phyloP scores from a whole-genome alignment of 2,888 invertebrate genomes.

The Habrosyne pyritoides region DNA sequence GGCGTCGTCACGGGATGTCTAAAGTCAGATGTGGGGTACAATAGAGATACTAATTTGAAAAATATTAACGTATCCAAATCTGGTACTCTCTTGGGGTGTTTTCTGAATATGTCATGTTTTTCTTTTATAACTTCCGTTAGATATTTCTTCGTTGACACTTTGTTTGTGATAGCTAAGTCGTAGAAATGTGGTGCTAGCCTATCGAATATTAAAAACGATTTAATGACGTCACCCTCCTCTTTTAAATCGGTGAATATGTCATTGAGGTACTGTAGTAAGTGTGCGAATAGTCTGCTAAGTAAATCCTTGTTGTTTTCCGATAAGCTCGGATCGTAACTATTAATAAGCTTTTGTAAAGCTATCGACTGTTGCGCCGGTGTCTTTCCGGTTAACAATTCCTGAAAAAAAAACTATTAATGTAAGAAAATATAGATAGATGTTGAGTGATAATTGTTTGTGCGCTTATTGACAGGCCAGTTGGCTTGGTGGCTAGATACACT shows the following conservation, averaged over 20 bases:
- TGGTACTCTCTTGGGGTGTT: slow-evolving; percentile 84
- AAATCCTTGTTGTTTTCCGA: slow-evolving; percentile 90
- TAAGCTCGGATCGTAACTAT: slow-evolving; percentile 93
- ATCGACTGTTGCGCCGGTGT: slow-evolving; percentile 86
- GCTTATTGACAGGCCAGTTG: no score
- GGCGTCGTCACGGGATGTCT: slow-evolving; percentile 95
- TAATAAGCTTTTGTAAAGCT: slow-evolving; percentile 92
- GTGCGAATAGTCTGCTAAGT: slow-evolving; percentile 88
- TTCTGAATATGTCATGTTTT: slow-evolving; percentile 86
- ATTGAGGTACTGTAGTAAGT: slow-evolving; percentile 90
- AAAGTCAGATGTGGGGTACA: slow-evolving; percentile 96
- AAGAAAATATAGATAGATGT: no score
- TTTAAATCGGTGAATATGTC: slow-evolving; percentile 80
- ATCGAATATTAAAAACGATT: slow-evolving; percentile 84
- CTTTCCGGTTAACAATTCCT: slow-evolving; percentile 84
- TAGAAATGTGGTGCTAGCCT: slow-evolving; percentile 83
- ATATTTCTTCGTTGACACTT: slow-evolving; percentile 86
- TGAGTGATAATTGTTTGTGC: no score
- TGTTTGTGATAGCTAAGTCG: slow-evolving; percentile 88
- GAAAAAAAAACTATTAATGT: slow-evolving; percentile 29
- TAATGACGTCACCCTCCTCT: slow-evolving; percentile 67
- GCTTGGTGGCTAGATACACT: no score
- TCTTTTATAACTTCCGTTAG: slow-evolving; percentile 88
- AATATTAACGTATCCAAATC: slow-evolving; percentile 88
- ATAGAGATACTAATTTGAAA: slow-evolving; percentile 90